These are phyloP conservation scores for Amblyjoppa proteus DNA, from an alignment of 2,888 invertebrate species.

Conservation along the genomic window DNA sequence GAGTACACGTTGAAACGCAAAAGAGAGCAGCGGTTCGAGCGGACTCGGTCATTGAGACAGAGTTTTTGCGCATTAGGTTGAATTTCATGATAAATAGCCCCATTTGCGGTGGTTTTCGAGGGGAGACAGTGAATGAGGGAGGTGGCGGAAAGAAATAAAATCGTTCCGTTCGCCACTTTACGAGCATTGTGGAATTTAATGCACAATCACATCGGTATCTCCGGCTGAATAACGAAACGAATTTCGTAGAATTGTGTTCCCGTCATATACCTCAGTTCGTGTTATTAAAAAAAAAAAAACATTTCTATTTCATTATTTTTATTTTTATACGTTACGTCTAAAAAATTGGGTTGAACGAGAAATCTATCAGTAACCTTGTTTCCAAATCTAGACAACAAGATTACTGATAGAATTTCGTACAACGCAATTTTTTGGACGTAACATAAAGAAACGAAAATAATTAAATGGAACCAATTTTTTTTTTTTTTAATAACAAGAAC, in stretches of 20 bases:
- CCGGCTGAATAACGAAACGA: not conserved
- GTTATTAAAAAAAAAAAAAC: too few species aligned
- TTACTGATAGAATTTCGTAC: not conserved
- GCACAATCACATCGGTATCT: not conserved
- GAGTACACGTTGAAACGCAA: conserved; percentile 5
- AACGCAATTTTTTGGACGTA: not conserved
- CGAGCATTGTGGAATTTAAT: not conserved
- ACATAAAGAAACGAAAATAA: not conserved
- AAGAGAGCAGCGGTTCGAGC: not conserved
- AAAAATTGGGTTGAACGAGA: too few species aligned
- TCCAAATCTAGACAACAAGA: not conserved
- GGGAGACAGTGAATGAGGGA: not conserved
- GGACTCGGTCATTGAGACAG: conserved; percentile 10
- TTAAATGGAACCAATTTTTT: not conserved
- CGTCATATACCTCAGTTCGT: too few species aligned
- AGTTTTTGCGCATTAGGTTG: not conserved
- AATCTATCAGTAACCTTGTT: not conserved
- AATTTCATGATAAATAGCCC: conserved; percentile 3
- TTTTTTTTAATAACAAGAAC: not conserved
- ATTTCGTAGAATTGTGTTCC: not conserved
- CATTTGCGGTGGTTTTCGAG: not conserved
- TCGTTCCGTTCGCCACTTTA: not conserved
- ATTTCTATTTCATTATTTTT: too few species aligned
- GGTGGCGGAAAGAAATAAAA: not conserved
- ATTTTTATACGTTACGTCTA: too few species aligned